Evolutionary conservation across 2,113 vertebrate genomes (phyloP).

Genomic region (Charadrius vociferus): DNA sequence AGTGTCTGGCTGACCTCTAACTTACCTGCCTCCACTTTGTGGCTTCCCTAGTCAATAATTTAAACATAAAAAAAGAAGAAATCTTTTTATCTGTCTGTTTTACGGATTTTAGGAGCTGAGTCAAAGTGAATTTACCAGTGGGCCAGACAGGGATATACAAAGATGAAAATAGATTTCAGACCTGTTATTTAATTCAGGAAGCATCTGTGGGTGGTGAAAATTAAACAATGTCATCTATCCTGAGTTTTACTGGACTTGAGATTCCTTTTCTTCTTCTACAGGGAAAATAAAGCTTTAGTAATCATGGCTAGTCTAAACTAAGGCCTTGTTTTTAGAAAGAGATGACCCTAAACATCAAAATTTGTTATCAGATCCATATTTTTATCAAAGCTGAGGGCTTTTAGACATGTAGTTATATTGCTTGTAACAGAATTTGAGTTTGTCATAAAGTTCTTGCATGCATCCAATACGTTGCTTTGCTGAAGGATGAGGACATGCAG

Average conservation of each 20-base stretch:
- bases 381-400: not conserved
- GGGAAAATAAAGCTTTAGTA: not conserved
- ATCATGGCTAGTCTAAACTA: not conserved
- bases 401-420: not conserved
- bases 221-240: not conserved
- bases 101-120: not conserved
- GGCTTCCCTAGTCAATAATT: not conserved
- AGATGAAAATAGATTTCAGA: conserved; percentile 20
- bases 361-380: not conserved
- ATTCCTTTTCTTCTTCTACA: not conserved
- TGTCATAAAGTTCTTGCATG: not conserved
- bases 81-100: conserved; percentile 1
- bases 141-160: not conserved
- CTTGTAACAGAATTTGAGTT: not conserved
- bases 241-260: not conserved
- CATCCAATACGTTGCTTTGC: not conserved
- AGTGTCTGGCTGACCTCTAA: conserved; percentile 17
- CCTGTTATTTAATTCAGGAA: conserved; percentile 24
- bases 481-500: not conserved
- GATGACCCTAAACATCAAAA: not conserved
- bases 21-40: not conserved
- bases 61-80: not conserved
- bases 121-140: not conserved
- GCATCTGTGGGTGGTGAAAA: not conserved
- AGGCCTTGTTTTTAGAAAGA: not conserved